These are phyloP conservation scores for Ptychochromis oligacanthus DNA, from an alignment of 2,113 vertebrate genomes.

Conservation along the genomic window DNA sequence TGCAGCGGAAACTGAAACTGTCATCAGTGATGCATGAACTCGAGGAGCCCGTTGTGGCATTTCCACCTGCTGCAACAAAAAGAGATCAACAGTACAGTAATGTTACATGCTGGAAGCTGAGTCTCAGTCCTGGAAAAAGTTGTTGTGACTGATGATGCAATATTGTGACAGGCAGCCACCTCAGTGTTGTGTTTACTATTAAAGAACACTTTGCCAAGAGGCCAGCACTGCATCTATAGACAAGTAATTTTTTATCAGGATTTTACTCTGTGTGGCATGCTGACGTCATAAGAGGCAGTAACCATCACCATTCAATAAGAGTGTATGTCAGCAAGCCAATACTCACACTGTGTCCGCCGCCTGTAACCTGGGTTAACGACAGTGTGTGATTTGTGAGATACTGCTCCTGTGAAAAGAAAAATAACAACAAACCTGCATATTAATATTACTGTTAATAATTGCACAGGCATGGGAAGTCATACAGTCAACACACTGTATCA, in stretches of 20 bases:
- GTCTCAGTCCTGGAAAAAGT: background rate
- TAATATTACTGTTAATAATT: background rate
- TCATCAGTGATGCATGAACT: fast-evolving
- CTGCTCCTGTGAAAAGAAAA: no score
- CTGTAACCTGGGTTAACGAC: background rate
- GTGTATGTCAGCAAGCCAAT: background rate
- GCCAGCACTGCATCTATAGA: no score
- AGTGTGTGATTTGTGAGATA: background rate
- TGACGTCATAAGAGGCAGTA: background rate
- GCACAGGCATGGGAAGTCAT: no score
- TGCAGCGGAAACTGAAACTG: background rate
- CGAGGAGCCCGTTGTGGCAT: background rate
- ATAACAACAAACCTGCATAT: no score
- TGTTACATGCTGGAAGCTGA: background rate
- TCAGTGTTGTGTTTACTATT: background rate
- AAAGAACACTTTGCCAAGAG: background rate
- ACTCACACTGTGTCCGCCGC: background rate
- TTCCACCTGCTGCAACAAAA: background rate
- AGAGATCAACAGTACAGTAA: background rate
- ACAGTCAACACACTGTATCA: background rate
- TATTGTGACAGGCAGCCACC: background rate
- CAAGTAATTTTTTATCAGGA: background rate
- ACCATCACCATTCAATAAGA: background rate
- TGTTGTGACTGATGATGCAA: background rate
- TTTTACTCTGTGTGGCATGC: background rate